Base-by-base conservation (phyloP, 2,113 vertebrate genomes). In the Oncorhynchus gorbuscha region DNA sequence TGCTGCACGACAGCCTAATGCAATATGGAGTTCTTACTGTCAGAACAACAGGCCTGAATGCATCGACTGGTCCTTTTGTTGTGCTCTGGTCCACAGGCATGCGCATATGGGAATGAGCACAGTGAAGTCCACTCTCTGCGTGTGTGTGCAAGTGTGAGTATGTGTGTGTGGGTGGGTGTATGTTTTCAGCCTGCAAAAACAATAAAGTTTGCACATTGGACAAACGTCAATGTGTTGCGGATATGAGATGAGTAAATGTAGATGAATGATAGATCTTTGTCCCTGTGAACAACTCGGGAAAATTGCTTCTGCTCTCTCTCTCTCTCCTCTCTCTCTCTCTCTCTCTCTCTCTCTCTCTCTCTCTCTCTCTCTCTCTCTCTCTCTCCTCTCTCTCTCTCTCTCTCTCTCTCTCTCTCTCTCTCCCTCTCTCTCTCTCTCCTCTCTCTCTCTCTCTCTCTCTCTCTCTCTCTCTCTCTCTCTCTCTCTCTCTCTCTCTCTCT, bases 1-100 rank as follows among this genome's bases (percentile, higher is more conserved):
- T n/a, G n/a, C n/a, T n/a, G n/a, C n/a, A n/a, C n/a, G n/a, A n/a
- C n/a, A n/a, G n/a, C n/a, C n/a, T n/a, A n/a, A n/a, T n/a, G n/a
- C n/a, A n/a, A n/a, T n/a, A n/a, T n/a, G n/a, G n/a, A n/a, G n/a
- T n/a, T n/a, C n/a, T n/a, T n/a, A n/a, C n/a, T n/a, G n/a, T n/a
- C n/a, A n/a, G n/a, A n/a, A n/a, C n/a, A n/a, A n/a, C n/a, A 74
- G 79, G 68, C 77, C 76, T 74, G 75, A 70, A 73, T 51, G 49
- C 49, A 78, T 76, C 24, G 39, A 20, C 26, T 64, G 5, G 66
- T 82, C 73, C 51, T 64, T 72, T 75, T 79, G 69, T 65, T 75
- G 20, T 71, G 73, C 35, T 55, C 30, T 26, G 70, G 70, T 73
- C 65, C 18, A 45, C 71, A 75, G 61, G 67, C 73, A 11, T 7